These are phyloP conservation scores for Macquaria australasica DNA, from an alignment of 2,113 vertebrate genomes.

Conservation along the genomic window DNA sequence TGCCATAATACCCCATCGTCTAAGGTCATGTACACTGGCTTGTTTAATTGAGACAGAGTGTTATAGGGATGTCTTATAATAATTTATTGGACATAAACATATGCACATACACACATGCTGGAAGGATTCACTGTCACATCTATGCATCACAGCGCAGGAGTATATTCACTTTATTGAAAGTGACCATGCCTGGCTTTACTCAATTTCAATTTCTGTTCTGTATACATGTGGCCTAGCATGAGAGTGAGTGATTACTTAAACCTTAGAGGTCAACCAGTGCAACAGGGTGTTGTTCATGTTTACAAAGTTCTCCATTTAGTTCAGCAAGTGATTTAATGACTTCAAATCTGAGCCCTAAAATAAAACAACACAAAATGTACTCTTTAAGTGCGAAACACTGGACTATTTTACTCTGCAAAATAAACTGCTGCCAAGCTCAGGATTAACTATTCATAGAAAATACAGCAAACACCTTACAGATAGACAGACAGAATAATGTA, in stretches of 20 bases:
- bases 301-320: slow-evolving; percentile 73
- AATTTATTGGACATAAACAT: not conserved
- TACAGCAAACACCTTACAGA: slow-evolving; percentile 79
- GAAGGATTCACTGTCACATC: slow-evolving; percentile 28
- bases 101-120: slow-evolving; percentile 1
- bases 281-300: slow-evolving; percentile 73
- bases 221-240: slow-evolving; percentile 49
- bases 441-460: slow-evolving; percentile 75
- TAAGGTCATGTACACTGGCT: not conserved
- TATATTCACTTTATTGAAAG: slow-evolving; percentile 42
- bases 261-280: slow-evolving; percentile 60
- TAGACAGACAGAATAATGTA: slow-evolving; percentile 80
- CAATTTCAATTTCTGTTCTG: slow-evolving; percentile 53
- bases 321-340: slow-evolving; percentile 75
- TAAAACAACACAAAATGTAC: slow-evolving; percentile 54
- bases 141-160: slow-evolving; percentile 7
- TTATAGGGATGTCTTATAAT: not conserved
- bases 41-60: not conserved
- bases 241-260: slow-evolving; percentile 68
- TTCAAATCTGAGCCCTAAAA: slow-evolving; percentile 63
- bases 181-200: slow-evolving; percentile 58
- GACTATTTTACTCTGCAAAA: slow-evolving; percentile 63
- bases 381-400: slow-evolving; percentile 75
- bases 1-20: not conserved
- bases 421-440: slow-evolving; percentile 65